Base-by-base conservation (phyloP, 2,888 invertebrate genomes). In the Physocephala rufipes region DNA sequence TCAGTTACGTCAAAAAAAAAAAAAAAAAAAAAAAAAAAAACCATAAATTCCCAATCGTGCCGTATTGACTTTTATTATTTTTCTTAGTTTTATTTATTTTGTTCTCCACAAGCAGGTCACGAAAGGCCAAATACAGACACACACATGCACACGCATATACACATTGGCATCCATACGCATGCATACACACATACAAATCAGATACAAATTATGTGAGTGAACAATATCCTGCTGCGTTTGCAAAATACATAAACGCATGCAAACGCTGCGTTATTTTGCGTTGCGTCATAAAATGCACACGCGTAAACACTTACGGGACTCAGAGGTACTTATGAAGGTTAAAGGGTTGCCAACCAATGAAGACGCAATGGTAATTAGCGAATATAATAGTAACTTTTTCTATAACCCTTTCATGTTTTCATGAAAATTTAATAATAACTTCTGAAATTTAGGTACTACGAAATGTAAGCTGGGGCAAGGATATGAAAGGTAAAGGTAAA, bases 11-110 rank as follows among this genome's bases (percentile, higher is more conserved):
- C 67, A 45, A 59, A 67, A 24, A 28, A 59, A 53, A 59, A 21
- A 26, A 24, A 65, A 51, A n/a, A n/a, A 36, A 47, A 26, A 24
- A 36, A 43, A 13, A 30, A 51, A 68, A 61, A 67, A 68, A 55
- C 49, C 47, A 36, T 68, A 68, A 68, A 68, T 62, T 68, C 62
- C 62, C 68, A 61, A 68, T 62, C 49, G 36, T 62, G 68, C 43
- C 65, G 65, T 21, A 15, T 65, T 65, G 19, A 30, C 49, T 47
- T 26, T 64, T 49, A 49, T 64, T 55, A 55, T 55, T 9, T 55
- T 49, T 61, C 45, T 45, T 67, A 13, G 28, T 1, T 26, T 24
- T 63, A 19, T 21, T 45, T 24, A 62, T 49, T 45, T 21, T 24
- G 9, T 16, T 26, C 24, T 26, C 43, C 15, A 26, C 45, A 58